Conservation (phyloP, 2,797 vertebrate genomes). For the Mus minutoides region DNA sequence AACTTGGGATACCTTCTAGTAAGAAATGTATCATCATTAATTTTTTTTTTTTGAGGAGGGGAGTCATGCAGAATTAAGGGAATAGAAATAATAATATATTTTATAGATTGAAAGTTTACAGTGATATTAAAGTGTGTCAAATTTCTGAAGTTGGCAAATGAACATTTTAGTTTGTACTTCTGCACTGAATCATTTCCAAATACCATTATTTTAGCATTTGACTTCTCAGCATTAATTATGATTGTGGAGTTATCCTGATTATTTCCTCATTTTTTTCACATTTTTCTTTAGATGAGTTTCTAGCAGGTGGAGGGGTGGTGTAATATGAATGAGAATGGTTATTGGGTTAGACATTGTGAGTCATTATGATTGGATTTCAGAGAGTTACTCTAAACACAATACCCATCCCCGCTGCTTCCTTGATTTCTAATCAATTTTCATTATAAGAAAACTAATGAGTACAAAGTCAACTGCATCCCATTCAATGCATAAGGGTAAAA, state of each 20-base stretch:
- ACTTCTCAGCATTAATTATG: background rate
- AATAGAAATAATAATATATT: background rate
- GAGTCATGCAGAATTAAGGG: background rate
- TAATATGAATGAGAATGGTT: background rate
- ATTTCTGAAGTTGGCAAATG: background rate
- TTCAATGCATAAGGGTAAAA: background rate
- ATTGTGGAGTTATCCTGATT: background rate
- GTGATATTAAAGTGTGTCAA: background rate
- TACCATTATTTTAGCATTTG: conserved; percentile 24
- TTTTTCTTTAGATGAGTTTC: conserved; percentile 29
- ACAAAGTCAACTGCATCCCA: background rate
- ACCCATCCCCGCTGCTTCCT: background rate
- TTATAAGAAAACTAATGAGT: conserved; percentile 12
- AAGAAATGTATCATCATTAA: background rate
- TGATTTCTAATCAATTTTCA: conserved; percentile 42
- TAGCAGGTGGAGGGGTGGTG: background rate
- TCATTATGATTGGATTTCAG: conserved; percentile 2
- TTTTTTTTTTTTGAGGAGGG: background rate
- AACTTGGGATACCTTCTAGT: background rate
- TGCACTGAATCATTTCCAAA: background rate
- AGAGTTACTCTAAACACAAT: background rate
- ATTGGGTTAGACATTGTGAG: background rate
- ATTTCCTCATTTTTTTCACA: background rate
- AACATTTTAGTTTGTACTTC: background rate
- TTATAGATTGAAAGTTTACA: background rate